Evolutionary conservation across 2,888 invertebrate species (phyloP), one percentile per base, ranked within the genome.

Genomic region (Theretra japonica): DNA sequence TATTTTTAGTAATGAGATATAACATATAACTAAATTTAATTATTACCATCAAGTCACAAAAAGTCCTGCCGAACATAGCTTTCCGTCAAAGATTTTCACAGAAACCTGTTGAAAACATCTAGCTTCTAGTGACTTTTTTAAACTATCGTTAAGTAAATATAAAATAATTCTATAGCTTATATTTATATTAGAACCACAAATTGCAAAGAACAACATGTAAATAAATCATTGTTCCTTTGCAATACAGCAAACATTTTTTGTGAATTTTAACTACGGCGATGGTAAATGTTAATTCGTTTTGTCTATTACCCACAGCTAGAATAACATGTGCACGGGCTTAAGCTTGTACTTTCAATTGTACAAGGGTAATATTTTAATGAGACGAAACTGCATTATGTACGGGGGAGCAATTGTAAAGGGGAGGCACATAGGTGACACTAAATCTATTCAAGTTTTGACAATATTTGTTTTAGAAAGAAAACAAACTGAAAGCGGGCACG

Each of bases 301-400:
- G 48, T 65, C 21, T 23, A 23, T 23, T 23, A 48, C 41, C 17
- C n/a, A 65, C 17, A 48, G 17, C 23, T 21, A 48, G 7, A 41
- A 23, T 21, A 60, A 60, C 28, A 25, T 25, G 8, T n/a, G 23
- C 48, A 65, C 78, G 75, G 82, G 83, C 79, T 86, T 83, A 82
- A 73, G 73, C 77, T 73, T 83, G 82, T 83, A 33, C 68, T 68
- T 70, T 73, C 75, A 60, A 73, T 76, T 74, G 73, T 74, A 65
- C 70, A 69, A 62, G 73, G 75, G 76, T 77, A 65, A 69, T 73
- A 77, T 76, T 76, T 73, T 75, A 77, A 79, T 80, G 72, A 75
- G 70, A 56, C 28, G 68, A 68, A 73, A 71, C 30, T 23, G 21
- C 11, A 48, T 48, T 15, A 65, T 48, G 23, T 65, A 65, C 23